A percentile compares a stretch with the other conserved stretches of the same genome.
These are phyloP conservation scores for Pygoscelis adeliae DNA, from an alignment of 2,113 vertebrate genomes.

Conservation along the genomic window DNA sequence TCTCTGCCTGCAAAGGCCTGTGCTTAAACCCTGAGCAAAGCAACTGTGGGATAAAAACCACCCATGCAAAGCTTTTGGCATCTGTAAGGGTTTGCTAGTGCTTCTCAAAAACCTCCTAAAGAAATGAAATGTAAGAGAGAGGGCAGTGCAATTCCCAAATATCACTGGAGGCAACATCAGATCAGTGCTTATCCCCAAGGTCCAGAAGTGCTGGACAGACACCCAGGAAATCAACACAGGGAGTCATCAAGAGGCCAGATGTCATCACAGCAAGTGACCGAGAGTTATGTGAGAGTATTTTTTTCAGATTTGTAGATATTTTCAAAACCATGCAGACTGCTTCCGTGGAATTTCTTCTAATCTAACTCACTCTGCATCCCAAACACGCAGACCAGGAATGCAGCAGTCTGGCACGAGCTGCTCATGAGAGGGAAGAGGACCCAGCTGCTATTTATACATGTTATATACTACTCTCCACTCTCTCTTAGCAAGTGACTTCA, in stretches of 20 bases:
- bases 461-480: not conserved
- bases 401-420: not conserved
- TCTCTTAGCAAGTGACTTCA: conserved; percentile 45
- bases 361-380: not conserved
- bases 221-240: not conserved
- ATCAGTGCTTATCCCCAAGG: not conserved
- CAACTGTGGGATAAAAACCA: not conserved
- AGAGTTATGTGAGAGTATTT: not conserved
- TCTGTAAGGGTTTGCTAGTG: not conserved
- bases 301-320: not conserved
- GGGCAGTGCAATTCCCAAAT: not conserved
- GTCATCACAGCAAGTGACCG: not conserved
- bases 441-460: conserved; percentile 3
- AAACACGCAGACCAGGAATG: not conserved
- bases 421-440: not conserved
- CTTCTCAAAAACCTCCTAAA: not conserved
- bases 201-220: not conserved
- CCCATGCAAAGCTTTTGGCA: not conserved
- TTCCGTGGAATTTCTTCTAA: conserved; percentile 23
- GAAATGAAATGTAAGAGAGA: not conserved
- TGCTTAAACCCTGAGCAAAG: not conserved
- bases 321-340: not conserved
- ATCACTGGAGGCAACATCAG: not conserved
- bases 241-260: not conserved
- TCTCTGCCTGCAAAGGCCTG: not conserved